Evolutionary conservation across 1,140 invertebrate species (phyloP), one percentile per base, ranked within the genome.

Genomic region (Periplaneta americana): DNA sequence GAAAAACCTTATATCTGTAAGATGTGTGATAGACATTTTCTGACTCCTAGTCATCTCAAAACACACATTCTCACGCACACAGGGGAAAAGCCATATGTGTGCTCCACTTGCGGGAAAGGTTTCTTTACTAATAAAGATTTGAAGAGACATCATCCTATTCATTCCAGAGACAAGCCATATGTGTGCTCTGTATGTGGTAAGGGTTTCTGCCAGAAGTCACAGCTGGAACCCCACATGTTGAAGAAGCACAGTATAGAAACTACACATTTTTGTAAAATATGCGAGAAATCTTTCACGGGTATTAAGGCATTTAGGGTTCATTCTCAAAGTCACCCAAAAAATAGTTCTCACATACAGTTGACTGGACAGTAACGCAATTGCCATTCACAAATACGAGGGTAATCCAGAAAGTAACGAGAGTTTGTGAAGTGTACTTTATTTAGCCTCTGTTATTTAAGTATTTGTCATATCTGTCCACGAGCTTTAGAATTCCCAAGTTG

Each of bases 61-160:
- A 89, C 90, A 22, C 91, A 92, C 83, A 87, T 91, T 82, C 87
- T 91, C 81, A 90, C 92, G 81, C 93, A 94, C 84, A 90, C 88
- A 8, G 91, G 89, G 78, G 88, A 90, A 81, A 89, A 89, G 80
- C 88, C 89, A 0, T 90, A 90, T 83, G 83, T 85, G 11, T 92
- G 92, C 86, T 34, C 83, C 1, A 88, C 90, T 81, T 97, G 95
- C 87, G 91, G 93, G 15, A 93, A 96, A 85, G 90, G 92, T 11
- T 97, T 97, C 87, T 94, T 93, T 0, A 95, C 96, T 87, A 92
- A 94, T 13, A 94, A 93, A 48, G 91, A 91, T 48, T 88, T 95
- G 22, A 91, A 94, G 81, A 94, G 94, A 28, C 95, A 96, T 87
- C 92, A 94, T 82, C 89, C 94, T 84, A 92, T 93, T 84, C 94